Base-by-base conservation (phyloP, 2,797 vertebrate species). In the Fundulus diaphanus region DNA sequence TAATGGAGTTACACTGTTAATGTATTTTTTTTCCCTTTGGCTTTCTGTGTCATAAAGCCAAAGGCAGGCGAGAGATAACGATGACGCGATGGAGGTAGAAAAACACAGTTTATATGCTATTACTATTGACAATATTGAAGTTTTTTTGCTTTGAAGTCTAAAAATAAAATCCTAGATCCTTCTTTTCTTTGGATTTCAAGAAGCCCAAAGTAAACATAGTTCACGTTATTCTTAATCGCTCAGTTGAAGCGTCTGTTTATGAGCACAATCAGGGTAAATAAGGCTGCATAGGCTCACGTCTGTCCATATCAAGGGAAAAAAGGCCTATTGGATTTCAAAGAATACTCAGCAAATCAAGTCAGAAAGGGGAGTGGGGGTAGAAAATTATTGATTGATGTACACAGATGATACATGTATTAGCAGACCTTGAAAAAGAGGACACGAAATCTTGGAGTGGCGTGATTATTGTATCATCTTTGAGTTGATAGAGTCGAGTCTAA, bases 1-100 rank as follows among this genome's bases (percentile, higher is more conserved):
- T 94, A 93, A 95, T 94, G 83, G 88, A 88, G 90, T 93, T 94
- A 90, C 73, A 88, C 78, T 85, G 86, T 86, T 94, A 94, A 94
- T 92, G 74, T 77, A 57, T 79, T 73, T 80, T 85, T 90, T 73
- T 88, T 73, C 78, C 52, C 80, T 82, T 72, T 69, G 16, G 18
- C 44, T 70, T 71, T 67, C 49, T 70, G 37, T 81, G 61, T 86
- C 85, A 82, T 59, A 81, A 80, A 86, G 77, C 72, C 88, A 82
- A 72, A 73, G 72, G 81, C 78, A 87, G 82, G 72, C 72, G 71
- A 67, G 73, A 69, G 72, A 84, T 83, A 82, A 87, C 82, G 71
- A 80, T 84, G 85, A 86, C 76, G 71, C 75, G 70, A 77, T 52
- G 44, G 77, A 87, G 81, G 73, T 29, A 29, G 3, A 72, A 72